These are phyloP conservation scores for Brotula barbata DNA, from an alignment of 2,797 vertebrate species.

Conservation along the genomic window DNA sequence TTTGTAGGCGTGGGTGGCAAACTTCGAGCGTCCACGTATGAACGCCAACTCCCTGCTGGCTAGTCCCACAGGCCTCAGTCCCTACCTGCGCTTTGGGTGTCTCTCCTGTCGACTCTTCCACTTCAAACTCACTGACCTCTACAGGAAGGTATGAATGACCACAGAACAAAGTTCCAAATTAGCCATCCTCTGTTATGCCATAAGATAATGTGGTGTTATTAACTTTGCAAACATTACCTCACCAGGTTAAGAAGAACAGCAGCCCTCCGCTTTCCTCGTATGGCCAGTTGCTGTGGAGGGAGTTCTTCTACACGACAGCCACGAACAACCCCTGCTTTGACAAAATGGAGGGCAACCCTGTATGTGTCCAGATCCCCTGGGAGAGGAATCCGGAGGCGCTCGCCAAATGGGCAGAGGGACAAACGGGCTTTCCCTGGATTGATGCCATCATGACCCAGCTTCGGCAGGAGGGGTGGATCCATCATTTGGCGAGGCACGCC, in stretches of 20 bases:
- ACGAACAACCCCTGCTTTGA: constrained; percentile 95
- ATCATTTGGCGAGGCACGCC: constrained; percentile 91
- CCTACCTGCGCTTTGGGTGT: constrained; percentile 94
- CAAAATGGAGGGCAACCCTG: constrained; percentile 97
- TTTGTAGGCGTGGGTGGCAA: constrained; percentile 92
- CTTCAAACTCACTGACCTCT: constrained; percentile 93
- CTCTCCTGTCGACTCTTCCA: constrained; percentile 94
- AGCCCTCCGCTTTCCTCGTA: constrained; percentile 90
- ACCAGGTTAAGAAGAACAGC: constrained; percentile 92
- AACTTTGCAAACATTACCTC: background rate
- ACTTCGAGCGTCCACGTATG: constrained; percentile 93
- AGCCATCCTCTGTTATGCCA: too few species aligned
- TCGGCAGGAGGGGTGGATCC: constrained; percentile 96
- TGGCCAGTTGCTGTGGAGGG: constrained; percentile 92
- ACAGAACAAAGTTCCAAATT: too few species aligned
- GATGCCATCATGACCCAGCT: constrained; percentile 96
- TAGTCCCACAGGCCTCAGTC: constrained; percentile 92
- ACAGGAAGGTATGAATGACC: constrained; percentile 85
- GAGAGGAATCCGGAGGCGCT: constrained; percentile 92
- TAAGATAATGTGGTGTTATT: too few species aligned
- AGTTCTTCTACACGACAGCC: constrained; percentile 94
- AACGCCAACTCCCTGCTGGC: constrained; percentile 93
- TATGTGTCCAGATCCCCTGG: constrained; percentile 96
- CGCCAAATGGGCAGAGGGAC: constrained; percentile 95
- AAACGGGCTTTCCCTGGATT: constrained; percentile 94